Conservation (phyloP, 2,113 vertebrate genomes). For the Condylura cristata region DNA sequence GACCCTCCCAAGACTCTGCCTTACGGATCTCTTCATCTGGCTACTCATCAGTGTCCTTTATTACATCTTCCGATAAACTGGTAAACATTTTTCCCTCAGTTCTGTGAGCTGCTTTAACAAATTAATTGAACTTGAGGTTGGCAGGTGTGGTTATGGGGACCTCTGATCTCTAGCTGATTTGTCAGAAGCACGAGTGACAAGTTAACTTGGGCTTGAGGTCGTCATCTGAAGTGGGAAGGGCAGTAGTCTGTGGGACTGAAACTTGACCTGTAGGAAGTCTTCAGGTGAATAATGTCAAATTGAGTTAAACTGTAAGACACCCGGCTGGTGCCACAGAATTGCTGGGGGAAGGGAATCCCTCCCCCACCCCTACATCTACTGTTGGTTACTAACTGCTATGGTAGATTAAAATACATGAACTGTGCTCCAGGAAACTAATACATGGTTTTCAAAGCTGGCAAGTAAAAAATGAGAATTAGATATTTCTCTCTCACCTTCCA, state of each 20-base stretch:
- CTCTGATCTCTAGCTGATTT: not conserved
- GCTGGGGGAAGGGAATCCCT: not conserved
- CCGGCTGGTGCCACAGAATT: not conserved
- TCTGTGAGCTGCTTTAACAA: not conserved
- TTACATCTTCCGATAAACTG: no score
- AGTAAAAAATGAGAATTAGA: not conserved
- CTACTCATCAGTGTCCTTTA: not conserved
- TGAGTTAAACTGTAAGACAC: not conserved
- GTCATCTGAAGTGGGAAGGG: not conserved
- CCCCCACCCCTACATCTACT: not conserved
- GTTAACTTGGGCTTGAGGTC: not conserved
- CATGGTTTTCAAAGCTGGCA: not conserved
- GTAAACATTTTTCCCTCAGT: not conserved
- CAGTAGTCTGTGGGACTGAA: not conserved
- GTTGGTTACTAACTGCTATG: no score
- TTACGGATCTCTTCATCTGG: not conserved
- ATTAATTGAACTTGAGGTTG: not conserved
- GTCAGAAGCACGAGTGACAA: not conserved
- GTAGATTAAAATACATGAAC: not conserved
- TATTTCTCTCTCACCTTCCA: not conserved
- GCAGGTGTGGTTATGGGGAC: no score
- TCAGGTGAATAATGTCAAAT: not conserved
- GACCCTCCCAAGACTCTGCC: not conserved
- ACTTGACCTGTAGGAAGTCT: not conserved
- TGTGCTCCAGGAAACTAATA: not conserved